A percentile compares a stretch with the other conserved stretches of the same genome.
These are phyloP conservation scores for Drosophila azteca DNA, from an alignment of 1,140 invertebrate species.

Conservation along the genomic window DNA sequence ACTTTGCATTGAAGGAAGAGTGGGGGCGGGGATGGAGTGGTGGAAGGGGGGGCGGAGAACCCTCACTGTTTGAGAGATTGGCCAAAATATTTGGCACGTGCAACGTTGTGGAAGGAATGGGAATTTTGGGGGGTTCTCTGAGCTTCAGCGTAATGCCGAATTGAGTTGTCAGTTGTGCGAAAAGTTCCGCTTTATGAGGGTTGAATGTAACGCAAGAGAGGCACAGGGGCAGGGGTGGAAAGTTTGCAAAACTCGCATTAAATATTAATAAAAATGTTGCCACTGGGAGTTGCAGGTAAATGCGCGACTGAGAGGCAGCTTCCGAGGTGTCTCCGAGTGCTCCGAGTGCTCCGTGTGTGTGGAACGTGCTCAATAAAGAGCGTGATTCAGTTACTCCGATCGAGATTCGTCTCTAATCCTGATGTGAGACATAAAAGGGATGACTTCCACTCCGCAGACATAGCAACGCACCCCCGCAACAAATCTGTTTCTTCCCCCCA, in stretches of 20 bases:
- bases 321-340: constrained; percentile 31
- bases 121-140: constrained; percentile 12
- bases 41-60: background rate
- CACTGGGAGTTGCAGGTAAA: constrained; percentile 68
- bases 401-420: constrained; percentile 38
- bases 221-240: constrained; percentile 23
- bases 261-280: constrained; percentile 82
- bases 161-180: constrained; percentile 81
- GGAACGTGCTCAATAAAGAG: constrained; percentile 66
- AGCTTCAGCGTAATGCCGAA: constrained; percentile 51
- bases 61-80: constrained; percentile 34
- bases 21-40: background rate
- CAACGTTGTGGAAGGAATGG: constrained; percentile 13
- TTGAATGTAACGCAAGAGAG: constrained; percentile 44
- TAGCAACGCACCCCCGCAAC: background rate
- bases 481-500: background rate
- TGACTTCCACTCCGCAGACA: constrained; percentile 1
- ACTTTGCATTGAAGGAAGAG: constrained; percentile 59
- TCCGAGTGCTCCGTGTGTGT: too few relatives aligned
- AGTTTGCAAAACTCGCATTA: constrained; percentile 77
- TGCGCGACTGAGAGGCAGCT: constrained; percentile 15
- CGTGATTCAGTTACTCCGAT: constrained; percentile 22
- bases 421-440: constrained; percentile 13
- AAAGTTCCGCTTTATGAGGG: constrained; percentile 78
- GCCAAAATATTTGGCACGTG: constrained; percentile 75